These are phyloP conservation scores for Anastatus disparis DNA, from an alignment of 1,140 invertebrate genomes.

Conservation along the genomic window DNA sequence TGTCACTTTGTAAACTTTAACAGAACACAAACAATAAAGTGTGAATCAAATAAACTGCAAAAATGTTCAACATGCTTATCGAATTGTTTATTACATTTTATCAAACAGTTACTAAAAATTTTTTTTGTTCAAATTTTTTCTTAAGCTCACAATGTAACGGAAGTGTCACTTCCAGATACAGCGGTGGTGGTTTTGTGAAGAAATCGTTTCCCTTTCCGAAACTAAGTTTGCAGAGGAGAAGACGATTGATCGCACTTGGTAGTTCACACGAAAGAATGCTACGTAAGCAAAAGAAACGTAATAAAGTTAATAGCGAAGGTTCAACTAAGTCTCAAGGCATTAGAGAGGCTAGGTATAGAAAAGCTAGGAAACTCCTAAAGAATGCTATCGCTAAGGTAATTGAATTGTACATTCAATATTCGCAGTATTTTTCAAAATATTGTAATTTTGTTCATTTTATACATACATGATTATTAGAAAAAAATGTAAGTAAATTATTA, in stretches of 20 bases:
- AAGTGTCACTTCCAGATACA: conserved; percentile 57
- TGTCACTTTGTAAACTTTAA: too few relatives aligned
- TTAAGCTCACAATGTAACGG: too few relatives aligned
- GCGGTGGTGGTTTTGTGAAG: conserved; percentile 71
- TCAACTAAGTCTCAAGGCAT: conserved; percentile 54
- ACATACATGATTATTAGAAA: background rate
- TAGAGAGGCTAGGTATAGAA: conserved; percentile 63
- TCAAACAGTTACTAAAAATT: background rate
- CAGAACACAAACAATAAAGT: too few relatives aligned
- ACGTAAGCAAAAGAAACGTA: conserved; percentile 62
- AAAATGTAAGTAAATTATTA: conserved; percentile 7
- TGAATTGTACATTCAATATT: background rate
- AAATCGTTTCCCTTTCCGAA: conserved; percentile 72
- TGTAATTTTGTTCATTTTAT: too few relatives aligned
- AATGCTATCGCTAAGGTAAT: conserved; percentile 67
- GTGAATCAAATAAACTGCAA: too few relatives aligned
- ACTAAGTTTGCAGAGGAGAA: conserved; percentile 66
- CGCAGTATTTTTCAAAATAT: too few relatives aligned
- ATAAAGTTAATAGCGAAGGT: conserved; percentile 53
- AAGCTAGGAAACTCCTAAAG: conserved; percentile 67
- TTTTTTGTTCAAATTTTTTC: too few relatives aligned
- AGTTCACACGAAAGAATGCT: conserved; percentile 63
- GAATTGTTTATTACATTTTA: too few relatives aligned
- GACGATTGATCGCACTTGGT: conserved; percentile 64
- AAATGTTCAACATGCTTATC: too few relatives aligned